Evolutionary conservation across 2,113 vertebrate species (phyloP).

Genomic region (Pipa parva): DNA sequence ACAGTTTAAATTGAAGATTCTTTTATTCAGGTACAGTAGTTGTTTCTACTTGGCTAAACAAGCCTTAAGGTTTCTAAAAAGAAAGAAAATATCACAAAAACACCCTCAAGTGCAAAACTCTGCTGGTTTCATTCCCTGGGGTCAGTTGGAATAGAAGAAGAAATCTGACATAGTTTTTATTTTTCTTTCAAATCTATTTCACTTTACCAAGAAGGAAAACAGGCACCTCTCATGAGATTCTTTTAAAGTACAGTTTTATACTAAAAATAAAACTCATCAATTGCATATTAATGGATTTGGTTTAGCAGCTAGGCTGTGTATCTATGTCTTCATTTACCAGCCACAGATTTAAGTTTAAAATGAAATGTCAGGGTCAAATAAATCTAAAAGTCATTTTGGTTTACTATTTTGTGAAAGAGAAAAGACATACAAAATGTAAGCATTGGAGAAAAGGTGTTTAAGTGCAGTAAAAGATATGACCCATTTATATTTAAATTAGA

Average conservation of each 20-base stretch:
- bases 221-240: slow-evolving; percentile 27
- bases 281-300: slow-evolving; percentile 33
- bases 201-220: slow-evolving; percentile 32
- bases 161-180: slow-evolving; percentile 34
- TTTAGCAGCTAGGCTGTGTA: slow-evolving; percentile 31
- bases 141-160: slow-evolving; percentile 34
- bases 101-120: slow-evolving; percentile 20
- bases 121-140: slow-evolving; percentile 29
- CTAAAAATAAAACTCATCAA: slow-evolving; percentile 30
- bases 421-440: no score
- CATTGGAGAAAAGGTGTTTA: no score
- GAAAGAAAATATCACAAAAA: slow-evolving; percentile 28
- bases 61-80: slow-evolving; percentile 31
- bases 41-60: slow-evolving; percentile 35
- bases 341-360: slow-evolving; percentile 1
- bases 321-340: slow-evolving; percentile 22
- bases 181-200: slow-evolving; percentile 33
- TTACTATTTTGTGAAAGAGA: not conserved
- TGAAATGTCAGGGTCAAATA: not conserved
- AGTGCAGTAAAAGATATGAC: no score
- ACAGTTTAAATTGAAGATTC: slow-evolving; percentile 3
- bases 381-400: not conserved
- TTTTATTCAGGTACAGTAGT: slow-evolving; percentile 28
- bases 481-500: no score
- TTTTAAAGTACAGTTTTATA: slow-evolving; percentile 30